phyloP scores from a whole-genome alignment of 2,113 vertebrate genomes.

The Micromys minutus region DNA sequence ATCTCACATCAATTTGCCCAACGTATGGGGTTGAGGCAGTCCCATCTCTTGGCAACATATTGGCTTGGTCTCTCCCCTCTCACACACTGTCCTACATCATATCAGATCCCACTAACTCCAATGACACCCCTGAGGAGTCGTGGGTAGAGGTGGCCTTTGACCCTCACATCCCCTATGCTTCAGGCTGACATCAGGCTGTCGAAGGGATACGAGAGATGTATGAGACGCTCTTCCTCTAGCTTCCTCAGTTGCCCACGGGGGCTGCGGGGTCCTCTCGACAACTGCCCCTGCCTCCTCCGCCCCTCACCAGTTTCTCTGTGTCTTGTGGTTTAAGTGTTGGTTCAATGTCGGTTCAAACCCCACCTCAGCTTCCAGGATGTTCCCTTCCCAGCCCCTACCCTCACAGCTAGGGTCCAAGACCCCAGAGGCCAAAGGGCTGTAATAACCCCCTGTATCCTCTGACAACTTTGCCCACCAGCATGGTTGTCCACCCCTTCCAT shows the following conservation, averaged over 20 bases:
- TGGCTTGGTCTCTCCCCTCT: neutral
- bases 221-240: neutral
- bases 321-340: constrained; percentile 46
- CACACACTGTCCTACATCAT: neutral
- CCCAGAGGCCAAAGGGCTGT: neutral
- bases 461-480: neutral
- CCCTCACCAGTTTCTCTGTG: neutral
- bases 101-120: neutral
- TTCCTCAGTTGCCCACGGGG: constrained; percentile 12
- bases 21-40: neutral
- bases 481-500: neutral
- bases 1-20: neutral
- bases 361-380: constrained; percentile 14
- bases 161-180: neutral
- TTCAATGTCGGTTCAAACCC: neutral
- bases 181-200: neutral
- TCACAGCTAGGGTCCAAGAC: neutral
- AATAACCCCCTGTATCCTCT: neutral
- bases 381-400: constrained; percentile 25
- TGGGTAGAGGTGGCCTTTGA: neutral
- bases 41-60: neutral
- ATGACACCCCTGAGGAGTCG: neutral
- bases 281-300: neutral
- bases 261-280: neutral
- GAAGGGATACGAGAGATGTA: neutral